Evolutionary conservation across 2,113 vertebrate species (phyloP).

Genomic region (Burhinus oedicnemus): DNA sequence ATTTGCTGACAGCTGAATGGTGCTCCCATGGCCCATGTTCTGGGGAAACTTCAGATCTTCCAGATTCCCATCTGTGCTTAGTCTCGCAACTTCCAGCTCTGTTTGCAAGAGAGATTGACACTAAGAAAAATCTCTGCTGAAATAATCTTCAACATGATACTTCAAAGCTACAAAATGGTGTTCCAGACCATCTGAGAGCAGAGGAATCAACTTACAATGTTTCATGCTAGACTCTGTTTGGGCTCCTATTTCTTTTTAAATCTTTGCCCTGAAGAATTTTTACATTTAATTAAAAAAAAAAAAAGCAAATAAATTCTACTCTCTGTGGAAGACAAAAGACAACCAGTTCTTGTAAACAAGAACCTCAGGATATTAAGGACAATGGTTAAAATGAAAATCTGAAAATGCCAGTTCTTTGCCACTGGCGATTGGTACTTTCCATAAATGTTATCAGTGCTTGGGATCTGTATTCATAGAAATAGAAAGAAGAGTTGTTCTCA

Average conservation of each 20-base stretch:
- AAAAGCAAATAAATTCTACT: constrained; percentile 19
- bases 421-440: constrained; percentile 10
- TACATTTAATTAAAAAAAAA: constrained; percentile 27
- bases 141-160: neutral
- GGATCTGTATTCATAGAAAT: constrained; percentile 25
- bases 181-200: neutral
- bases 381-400: constrained; percentile 54
- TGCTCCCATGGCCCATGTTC: constrained; percentile 86
- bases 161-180: neutral
- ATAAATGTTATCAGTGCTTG: constrained; percentile 21
- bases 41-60: constrained; percentile 96
- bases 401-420: constrained; percentile 15
- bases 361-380: constrained; percentile 46
- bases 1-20: constrained; percentile 94
- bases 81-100: constrained; percentile 95
- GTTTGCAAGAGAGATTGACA: constrained; percentile 48
- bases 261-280: constrained; percentile 15
- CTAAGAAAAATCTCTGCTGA: constrained; percentile 14
- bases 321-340: constrained; percentile 38
- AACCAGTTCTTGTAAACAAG: constrained; percentile 44
- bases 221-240: neutral
- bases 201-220: neutral
- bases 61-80: constrained; percentile 95
- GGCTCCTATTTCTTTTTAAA: constrained; percentile 14
- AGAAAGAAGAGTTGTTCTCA: constrained; percentile 48